Evolutionary conservation across 2,797 vertebrate species (phyloP).

Genomic region (Poecilia gillii): DNA sequence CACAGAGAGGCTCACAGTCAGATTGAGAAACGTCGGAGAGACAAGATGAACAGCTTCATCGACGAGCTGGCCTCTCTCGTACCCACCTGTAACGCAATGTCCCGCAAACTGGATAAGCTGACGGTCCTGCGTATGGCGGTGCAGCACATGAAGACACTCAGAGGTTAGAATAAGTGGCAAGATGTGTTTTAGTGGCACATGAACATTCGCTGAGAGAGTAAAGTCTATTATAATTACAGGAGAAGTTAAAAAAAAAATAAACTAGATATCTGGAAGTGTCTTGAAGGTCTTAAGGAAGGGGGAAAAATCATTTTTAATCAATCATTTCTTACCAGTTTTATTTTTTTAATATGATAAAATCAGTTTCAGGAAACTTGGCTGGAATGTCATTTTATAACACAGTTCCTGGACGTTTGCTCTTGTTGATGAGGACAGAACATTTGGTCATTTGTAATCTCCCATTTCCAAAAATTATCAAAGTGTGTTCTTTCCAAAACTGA

Average conservation of each 20-base stretch:
- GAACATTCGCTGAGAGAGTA: too few relatives aligned
- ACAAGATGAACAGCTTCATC: slow-evolving; percentile 99
- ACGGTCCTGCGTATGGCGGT: slow-evolving; percentile 98
- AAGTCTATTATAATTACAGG: background rate
- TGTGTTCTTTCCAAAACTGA: background rate
- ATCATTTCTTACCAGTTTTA: background rate
- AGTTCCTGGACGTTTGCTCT: background rate
- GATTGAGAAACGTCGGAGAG: slow-evolving; percentile 94
- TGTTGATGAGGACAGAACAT: background rate
- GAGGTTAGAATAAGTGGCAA: slow-evolving; percentile 82
- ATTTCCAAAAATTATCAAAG: background rate
- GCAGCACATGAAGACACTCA: slow-evolving; percentile 97
- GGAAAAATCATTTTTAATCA: background rate
- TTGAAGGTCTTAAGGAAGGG: background rate
- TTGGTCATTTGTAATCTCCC: background rate
- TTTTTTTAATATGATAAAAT: background rate
- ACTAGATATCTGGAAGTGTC: background rate
- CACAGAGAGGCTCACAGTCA: slow-evolving; percentile 97
- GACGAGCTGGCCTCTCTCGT: slow-evolving; percentile 96
- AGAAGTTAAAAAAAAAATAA: background rate
- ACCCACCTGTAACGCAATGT: slow-evolving; percentile 98
- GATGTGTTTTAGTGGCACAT: too few relatives aligned
- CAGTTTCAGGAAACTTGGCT: background rate
- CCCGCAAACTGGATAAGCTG: slow-evolving; percentile 95
- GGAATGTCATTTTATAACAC: background rate